These are phyloP conservation scores for Bellardia bayeri DNA, from an alignment of 2,888 invertebrate genomes.

Conservation along the genomic window DNA sequence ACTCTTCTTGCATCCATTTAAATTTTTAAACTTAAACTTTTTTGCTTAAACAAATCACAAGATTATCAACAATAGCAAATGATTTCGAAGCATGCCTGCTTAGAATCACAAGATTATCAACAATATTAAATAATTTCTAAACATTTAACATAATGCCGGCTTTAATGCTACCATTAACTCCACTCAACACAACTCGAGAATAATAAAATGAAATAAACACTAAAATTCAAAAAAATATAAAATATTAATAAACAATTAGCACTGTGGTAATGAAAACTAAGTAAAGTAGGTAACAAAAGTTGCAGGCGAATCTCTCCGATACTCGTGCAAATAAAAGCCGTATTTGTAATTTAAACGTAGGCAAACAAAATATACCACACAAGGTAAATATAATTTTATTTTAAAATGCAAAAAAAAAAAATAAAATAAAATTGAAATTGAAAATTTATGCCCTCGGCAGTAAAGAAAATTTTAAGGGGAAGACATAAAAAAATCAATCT, in stretches of 20 bases:
- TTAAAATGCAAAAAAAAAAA: conserved; percentile 1
- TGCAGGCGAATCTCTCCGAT: not conserved
- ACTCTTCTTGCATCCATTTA: no score
- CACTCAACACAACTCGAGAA: not conserved
- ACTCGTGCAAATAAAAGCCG: not conserved
- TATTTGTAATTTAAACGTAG: not conserved
- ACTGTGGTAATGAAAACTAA: conserved; percentile 49
- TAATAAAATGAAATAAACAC: not conserved
- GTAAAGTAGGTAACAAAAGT: not conserved
- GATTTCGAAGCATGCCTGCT: conserved; percentile 22
- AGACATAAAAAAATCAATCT: conserved; percentile 45
- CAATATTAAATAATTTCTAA: not conserved
- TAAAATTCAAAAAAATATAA: conserved; percentile 40
- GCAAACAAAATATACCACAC: conserved; percentile 13
- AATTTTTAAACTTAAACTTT: not conserved
- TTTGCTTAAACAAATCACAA: conserved; percentile 45
- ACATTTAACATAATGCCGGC: conserved; percentile 20
- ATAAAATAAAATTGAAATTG: not conserved
- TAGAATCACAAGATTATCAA: not conserved
- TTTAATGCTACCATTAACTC: conserved; percentile 44
- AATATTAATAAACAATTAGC: conserved; percentile 67
- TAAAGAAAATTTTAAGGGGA: conserved; percentile 7
- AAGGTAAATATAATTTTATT: conserved; percentile 9
- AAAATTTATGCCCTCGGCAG: conserved; percentile 5
- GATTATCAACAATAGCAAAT: not conserved